Base-by-base conservation (phyloP, 30 jellyfish, hydroid and myxozoan species). In the Aurelia aurita region DNA sequence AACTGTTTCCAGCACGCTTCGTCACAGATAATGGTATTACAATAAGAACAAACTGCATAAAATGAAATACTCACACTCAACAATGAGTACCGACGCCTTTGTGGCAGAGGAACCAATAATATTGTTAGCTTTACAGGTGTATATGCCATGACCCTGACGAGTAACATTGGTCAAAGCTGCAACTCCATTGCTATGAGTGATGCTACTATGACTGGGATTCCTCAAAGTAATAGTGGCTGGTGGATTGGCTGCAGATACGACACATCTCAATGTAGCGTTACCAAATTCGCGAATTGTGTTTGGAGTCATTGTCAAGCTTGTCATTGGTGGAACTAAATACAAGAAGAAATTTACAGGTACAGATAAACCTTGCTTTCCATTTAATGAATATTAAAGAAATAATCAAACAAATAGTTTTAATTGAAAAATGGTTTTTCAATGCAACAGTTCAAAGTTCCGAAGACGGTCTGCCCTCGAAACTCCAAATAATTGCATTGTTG, bases 201-300 rank as follows among this genome's bases (percentile, higher is more conserved):
- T 19, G 7, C 0, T 27, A 35, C 26, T 21, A 28, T 59, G 59
- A 6, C 35, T 49, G 0, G 93, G 93, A 32, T n/a, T n/a, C 15
- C n/a, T 19, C 20, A 74, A 5, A 3, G 93, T 55, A 3, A 83
- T 43, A 10, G 35, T 53, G n/a, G 93, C 68, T 47, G 86, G 29
- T 21, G 93, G 93, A 49, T 71, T 83, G 61, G 93, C 86, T 12
- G 81, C 80, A 16, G 62, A 16, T 19, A 83, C 87, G 34, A 49
- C 74, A 34, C 93, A 83, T 49, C 69, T 39, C n/a, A 83, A 25
- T 10, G 79, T 70, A 0, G 87, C 74, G 49, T 18, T 44, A 16
- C 64, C 74, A 34, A 75, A 15, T 69, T 35, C 74, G 29, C 72
- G 61, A 5, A 83, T 76, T 10, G 62, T 58, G 4, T n/a, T 21